Evolutionary conservation across 2,797 vertebrate species (phyloP), one percentile per base, ranked within the genome.

Genomic region (Cebuella pygmaea): DNA sequence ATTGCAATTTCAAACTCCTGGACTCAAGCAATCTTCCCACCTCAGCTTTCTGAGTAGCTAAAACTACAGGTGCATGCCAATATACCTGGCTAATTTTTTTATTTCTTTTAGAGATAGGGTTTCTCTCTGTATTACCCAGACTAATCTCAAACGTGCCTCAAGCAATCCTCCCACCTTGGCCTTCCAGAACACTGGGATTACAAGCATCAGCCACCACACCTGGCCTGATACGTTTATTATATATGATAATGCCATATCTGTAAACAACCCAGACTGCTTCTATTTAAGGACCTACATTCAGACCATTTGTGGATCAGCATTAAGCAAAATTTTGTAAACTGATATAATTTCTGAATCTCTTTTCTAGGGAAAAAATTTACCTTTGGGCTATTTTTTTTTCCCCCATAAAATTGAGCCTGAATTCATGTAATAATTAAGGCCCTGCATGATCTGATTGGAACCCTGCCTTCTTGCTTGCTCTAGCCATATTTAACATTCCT

Each of bases 261-360:
- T 78, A 27, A 84, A 52, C 78, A 86, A 59, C 30, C 11, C 33
- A 30, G 19, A 24, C 36, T 79, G 3, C 9, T 41, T 36, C n/a
- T 81, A 0, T 81, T 41, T 50, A 30, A 78, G n/a, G 64, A 13
- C 36, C 10, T 83, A 0, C 76, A 20, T 81, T 84, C 24, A 19
- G 4, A 30, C 9, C 76, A 17, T 59, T 46, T 91, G 36, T 89
- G n/a, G 26, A 26, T 84, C 76, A 46, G 9, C 19, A 13, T 72
- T 76, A 89, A 86, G 27, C 36, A 76, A 27, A 46, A 70, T 67
- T 85, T 80, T 86, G 44, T 61, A 39, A 90, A 78, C 27, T 52
- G 41, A 17, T 50, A 59, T 36, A 24, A 67, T 93, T 85, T 93
- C 10, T 81, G 0, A 76, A 46, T 92, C 46, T 86, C 94, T 92